Base-by-base conservation (phyloP, 1,140 invertebrate species). In the Artemia franciscana region DNA sequence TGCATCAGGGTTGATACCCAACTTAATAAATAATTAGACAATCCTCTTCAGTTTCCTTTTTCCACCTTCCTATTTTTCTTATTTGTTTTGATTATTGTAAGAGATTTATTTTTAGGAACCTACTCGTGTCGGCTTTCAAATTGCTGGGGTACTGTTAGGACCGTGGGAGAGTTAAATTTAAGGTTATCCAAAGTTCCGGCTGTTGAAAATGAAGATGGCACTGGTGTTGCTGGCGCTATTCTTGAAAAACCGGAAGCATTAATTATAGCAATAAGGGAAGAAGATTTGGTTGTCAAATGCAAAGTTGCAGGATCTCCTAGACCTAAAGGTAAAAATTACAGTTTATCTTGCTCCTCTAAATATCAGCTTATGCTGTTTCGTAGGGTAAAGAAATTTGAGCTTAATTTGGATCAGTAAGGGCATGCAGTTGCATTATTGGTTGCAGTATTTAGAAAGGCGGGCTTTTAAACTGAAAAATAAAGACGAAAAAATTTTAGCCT, bases 221-320 rank as follows among this genome's bases (percentile, higher is more conserved):
- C 61, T 5, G 62, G 59, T 60, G 84, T 84, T 70, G 83, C 86
- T 1, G 84, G 86, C 0, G 79, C 83, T 68, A 87, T 91, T 69
- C 72, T 84, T 4, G 82, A 83, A 3, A 77, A 85, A 65, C 88
- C 87, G 1, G 81, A 85, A 12, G 84, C 80, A 64, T 78, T 83
- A 66, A 75, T 89, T 64, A 77, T 78, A 3, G 82, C 87, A n/a
- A 78, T 78, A 3, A 75, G 80, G 2, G 85, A 84, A 2, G 85
- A 88, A 73, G 85, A 89, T 67, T 78, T 90, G 60, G 82, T 81
- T 24, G 77, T 91, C 18, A 84, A 84, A 1, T 89, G 88, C 70
- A 78, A 85, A 69, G 78, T 85, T 56, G 78, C 78, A 61, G 88
- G 87, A 61, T 81, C 85, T 67, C 87, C 87, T 0, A 87, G 82